Conservation (phyloP, 2,797 vertebrate species). For the Mastacembelus armatus region DNA sequence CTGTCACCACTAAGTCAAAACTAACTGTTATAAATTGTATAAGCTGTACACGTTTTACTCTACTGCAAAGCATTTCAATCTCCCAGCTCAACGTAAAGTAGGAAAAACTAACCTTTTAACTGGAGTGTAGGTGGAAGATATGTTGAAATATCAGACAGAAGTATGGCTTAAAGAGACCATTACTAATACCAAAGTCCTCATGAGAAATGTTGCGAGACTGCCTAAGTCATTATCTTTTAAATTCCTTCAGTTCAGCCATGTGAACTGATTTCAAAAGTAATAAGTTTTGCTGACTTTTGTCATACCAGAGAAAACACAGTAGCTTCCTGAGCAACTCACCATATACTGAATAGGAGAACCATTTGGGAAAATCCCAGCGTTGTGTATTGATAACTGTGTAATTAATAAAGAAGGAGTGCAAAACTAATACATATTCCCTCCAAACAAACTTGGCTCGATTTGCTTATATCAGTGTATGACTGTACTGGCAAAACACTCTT, state of each 20-base stretch:
- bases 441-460: neutral
- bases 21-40: neutral
- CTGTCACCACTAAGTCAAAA: neutral
- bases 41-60: neutral
- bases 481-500: neutral
- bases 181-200: neutral
- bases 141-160: constrained; percentile 4
- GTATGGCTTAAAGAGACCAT: neutral
- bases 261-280: too few relatives aligned
- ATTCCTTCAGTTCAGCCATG: neutral
- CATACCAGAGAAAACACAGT: neutral
- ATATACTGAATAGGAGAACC: neutral
- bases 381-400: neutral
- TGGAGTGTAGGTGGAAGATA: neutral
- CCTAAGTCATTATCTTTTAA: neutral
- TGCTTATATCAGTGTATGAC: neutral
- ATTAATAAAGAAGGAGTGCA: neutral
- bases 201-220: neutral
- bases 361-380: neutral
- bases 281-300: neutral
- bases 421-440: neutral
- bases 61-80: neutral
- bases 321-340: neutral
- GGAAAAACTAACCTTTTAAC: constrained; percentile 1
- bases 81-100: neutral